Conservation (phyloP, 2,797 vertebrate genomes). For the Ctenopoma kingsleyae region DNA sequence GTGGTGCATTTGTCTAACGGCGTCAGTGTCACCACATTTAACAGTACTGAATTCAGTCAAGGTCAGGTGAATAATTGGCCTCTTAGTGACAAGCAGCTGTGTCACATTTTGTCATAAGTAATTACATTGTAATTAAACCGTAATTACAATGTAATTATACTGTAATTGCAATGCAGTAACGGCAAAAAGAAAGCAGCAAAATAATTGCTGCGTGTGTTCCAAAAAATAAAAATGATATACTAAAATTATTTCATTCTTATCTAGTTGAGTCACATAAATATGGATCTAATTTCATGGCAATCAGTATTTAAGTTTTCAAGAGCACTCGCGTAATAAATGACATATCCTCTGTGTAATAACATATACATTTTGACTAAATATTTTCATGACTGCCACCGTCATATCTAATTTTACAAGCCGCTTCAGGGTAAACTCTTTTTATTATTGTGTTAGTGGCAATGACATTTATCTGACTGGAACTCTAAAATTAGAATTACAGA, state of each 20-base stretch:
- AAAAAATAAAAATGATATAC: conserved; percentile 11
- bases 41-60: conserved; percentile 54
- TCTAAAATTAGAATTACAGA: conserved; percentile 62
- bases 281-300: conserved; percentile 19
- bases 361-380: not conserved
- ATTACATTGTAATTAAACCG: conserved; percentile 49
- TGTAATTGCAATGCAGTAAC: no score
- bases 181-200: conserved; percentile 10
- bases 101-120: conserved; percentile 51
- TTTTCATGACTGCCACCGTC: not conserved
- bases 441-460: conserved; percentile 36
- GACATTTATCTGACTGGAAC: conserved; percentile 49
- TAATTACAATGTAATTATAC: conserved; percentile 37
- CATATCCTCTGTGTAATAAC: conserved; percentile 22
- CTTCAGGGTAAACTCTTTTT: conserved; percentile 43
- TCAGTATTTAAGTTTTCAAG: conserved; percentile 4
- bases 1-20: conserved; percentile 30
- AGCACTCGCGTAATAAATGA: conserved; percentile 15
- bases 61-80: conserved; percentile 58
- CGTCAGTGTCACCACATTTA: conserved; percentile 19
- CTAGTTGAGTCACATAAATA: conserved; percentile 8
- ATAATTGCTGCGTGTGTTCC: conserved; percentile 9
- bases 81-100: conserved; percentile 47
- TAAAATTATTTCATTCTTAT: conserved; percentile 27
- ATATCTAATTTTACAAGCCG: not conserved